phyloP scores from a whole-genome alignment of 1,140 invertebrate genomes.

The Aphelinus certus region DNA sequence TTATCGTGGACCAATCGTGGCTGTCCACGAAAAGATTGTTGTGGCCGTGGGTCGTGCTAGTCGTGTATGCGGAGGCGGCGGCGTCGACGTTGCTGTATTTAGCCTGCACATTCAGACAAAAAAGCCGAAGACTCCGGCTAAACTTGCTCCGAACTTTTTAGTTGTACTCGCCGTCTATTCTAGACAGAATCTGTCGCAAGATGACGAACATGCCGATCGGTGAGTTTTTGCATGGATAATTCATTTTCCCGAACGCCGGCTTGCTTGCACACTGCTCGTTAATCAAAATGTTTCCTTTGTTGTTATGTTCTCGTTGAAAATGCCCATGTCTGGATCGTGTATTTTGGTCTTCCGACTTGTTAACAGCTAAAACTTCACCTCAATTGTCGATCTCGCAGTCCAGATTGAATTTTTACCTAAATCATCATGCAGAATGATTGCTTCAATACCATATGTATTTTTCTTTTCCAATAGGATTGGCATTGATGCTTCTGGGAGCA shows the following conservation, averaged over 20 bases:
- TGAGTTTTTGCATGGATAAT: neutral
- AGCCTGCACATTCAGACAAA: neutral
- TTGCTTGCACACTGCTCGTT: neutral
- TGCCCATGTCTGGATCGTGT: no score
- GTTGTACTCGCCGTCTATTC: no score
- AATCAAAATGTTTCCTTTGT: no score
- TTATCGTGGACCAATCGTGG: slow-evolving; percentile 55
- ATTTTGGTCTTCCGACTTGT: no score
- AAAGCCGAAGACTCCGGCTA: no score
- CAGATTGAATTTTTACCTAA: neutral
- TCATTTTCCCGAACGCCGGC: neutral
- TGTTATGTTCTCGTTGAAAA: no score
- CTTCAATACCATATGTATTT: neutral
- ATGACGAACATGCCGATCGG: slow-evolving; percentile 25
- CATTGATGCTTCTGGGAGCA: slow-evolving; percentile 39
- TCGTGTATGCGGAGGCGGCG: slow-evolving; percentile 34
- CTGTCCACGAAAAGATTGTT: slow-evolving; percentile 58
- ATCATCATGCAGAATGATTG: neutral
- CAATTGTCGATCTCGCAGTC: no score
- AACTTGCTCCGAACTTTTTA: no score
- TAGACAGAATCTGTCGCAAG: neutral
- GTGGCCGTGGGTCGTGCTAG: slow-evolving; percentile 11
- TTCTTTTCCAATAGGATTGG: slow-evolving; percentile 39
- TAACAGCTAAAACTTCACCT: no score
- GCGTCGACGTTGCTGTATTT: slow-evolving; percentile 18